Evolutionary conservation across 2,888 invertebrate genomes (phyloP).

Genomic region (Enchytraeus crypticus): DNA sequence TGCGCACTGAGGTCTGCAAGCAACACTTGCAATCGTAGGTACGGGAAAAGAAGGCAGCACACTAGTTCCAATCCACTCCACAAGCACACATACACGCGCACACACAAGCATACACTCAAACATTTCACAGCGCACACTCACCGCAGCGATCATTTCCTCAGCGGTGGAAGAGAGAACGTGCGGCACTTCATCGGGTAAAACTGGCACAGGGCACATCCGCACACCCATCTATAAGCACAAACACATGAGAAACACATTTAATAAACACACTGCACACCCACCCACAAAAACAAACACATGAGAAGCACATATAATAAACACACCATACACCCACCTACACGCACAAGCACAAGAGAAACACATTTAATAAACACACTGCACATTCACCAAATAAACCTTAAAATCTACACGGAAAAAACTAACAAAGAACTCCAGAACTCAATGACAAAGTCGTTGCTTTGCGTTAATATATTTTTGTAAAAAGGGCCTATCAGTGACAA

Average conservation of each 20-base stretch:
- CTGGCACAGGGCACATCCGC: not conserved
- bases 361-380: not conserved
- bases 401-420: not conserved
- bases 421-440: no score
- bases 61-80: no score
- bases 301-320: not conserved
- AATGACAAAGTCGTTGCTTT: no score
- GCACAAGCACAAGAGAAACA: not conserved
- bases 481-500: no score
- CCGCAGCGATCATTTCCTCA: conserved; percentile 12
- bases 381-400: not conserved
- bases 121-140: not conserved
- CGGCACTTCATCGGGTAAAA: not conserved
- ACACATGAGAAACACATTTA: not conserved
- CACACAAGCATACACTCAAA: no score
- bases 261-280: not conserved
- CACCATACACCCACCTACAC: conserved; percentile 1
- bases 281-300: not conserved
- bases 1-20: no score
- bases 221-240: conserved; percentile 1
- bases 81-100: no score
- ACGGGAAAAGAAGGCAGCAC: no score
- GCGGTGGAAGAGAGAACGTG: conserved; percentile 4
- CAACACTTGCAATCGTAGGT: no score
- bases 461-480: no score